phyloP scores from a whole-genome alignment of 2,797 vertebrate genomes.

The Champsocephalus esox region DNA sequence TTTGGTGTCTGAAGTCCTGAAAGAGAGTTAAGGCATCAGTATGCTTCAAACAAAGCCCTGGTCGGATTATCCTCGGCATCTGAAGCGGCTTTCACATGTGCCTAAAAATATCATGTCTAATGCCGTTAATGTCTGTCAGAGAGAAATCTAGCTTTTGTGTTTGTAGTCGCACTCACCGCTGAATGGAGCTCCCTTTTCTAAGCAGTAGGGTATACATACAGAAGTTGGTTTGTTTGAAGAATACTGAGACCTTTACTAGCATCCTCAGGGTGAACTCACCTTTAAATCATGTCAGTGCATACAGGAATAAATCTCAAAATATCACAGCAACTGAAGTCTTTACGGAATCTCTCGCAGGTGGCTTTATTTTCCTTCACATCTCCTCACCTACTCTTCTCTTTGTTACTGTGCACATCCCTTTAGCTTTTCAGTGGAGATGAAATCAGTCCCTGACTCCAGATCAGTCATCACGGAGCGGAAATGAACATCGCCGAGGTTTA shows the following conservation, averaged over 20 bases:
- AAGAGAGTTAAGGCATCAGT: constrained; percentile 37
- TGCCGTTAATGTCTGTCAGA: neutral
- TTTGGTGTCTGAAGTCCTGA: constrained; percentile 72
- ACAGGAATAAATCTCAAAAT: constrained; percentile 43
- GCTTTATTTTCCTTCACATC: constrained; percentile 40
- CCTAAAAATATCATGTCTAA: too few species aligned
- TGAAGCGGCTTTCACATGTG: neutral
- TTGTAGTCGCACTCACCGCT: too few species aligned
- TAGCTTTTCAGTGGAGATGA: constrained; percentile 10
- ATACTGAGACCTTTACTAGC: constrained; percentile 44
- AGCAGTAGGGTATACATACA: too few species aligned
- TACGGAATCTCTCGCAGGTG: constrained; percentile 34
- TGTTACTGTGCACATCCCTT: neutral
- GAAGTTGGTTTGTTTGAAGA: constrained; percentile 36
- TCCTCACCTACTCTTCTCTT: neutral
- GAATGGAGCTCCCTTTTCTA: too few species aligned
- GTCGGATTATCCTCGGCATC: neutral
- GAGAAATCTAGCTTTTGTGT: too few species aligned
- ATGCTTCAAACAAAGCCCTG: constrained; percentile 44
- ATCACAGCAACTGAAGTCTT: constrained; percentile 30
- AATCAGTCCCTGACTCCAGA: constrained; percentile 7
- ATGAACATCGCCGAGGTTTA: constrained; percentile 27
- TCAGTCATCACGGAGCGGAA: constrained; percentile 29
- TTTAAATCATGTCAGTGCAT: constrained; percentile 49
- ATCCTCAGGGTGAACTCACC: constrained; percentile 19